phyloP scores from a whole-genome alignment of 1,140 invertebrate species.

The Pachyrhynchus sulphureomaculatus region DNA sequence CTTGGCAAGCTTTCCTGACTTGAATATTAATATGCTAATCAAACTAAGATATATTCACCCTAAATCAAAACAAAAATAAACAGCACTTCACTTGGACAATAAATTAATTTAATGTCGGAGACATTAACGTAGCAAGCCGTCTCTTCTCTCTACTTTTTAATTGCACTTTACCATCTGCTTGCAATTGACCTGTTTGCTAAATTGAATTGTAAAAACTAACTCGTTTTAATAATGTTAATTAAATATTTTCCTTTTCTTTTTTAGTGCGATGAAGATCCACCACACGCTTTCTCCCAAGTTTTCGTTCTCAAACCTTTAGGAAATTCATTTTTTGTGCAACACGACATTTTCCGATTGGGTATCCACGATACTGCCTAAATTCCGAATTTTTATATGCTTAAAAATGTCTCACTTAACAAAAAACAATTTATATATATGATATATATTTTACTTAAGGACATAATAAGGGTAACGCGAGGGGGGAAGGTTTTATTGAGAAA shows the following conservation, averaged over 20 bases:
- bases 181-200: no score
- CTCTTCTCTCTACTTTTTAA: no score
- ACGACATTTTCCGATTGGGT: constrained; percentile 89
- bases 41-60: no score
- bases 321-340: constrained; percentile 84
- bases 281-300: constrained; percentile 85
- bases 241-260: constrained; percentile 47
- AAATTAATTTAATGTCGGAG: no score
- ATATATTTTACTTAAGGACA: neutral
- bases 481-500: neutral
- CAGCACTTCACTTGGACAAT: no score
- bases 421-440: neutral
- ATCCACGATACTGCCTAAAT: constrained; percentile 74
- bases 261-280: constrained; percentile 90
- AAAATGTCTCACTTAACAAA: neutral
- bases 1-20: no score
- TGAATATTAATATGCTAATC: no score
- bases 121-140: no score
- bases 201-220: no score
- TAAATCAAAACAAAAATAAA: no score
- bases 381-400: neutral
- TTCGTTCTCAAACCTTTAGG: constrained; percentile 86
- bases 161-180: no score
- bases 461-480: neutral
- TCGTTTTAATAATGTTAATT: neutral